Evolutionary conservation across 2,888 invertebrate genomes (phyloP), one percentile per base, ranked within the genome.

Genomic region (Eledona agricola): DNA sequence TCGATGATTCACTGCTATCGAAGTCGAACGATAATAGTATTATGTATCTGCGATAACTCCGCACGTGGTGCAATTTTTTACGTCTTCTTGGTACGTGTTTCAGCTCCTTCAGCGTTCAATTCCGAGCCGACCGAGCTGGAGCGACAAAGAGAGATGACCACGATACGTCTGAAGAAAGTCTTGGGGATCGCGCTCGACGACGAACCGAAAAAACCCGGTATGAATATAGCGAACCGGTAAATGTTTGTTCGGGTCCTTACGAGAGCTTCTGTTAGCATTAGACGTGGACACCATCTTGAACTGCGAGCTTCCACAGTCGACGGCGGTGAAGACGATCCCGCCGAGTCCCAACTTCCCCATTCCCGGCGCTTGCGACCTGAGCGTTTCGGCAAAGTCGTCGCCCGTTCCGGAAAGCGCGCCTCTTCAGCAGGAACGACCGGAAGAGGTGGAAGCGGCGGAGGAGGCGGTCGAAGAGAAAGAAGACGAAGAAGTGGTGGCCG

Each of bases 81-180:
- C n/a, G n/a, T n/a, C n/a, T n/a, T n/a, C n/a, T n/a, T n/a, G n/a
- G n/a, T n/a, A 28, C 53, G 52, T 34, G 20, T 57, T 57, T 13
- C 47, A 69, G 69, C 83, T 65, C 62, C 69, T 26, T 72, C 77
- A 20, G 89, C 89, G 76, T 90, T 90, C 70, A 88, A 87, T 80
- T 88, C 90, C 1, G 90, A 90, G 59, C 91, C 93, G 22, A 93
- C 93, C 7, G 82, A 90, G 51, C 84, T 90, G 32, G 93, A 94
- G 75, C 84, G 89, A 37, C 91, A 93, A 70, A 84, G 94, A 59
- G 94, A 94, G 78, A 92, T 89, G 77, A 84, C 94, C 45, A 90
- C 90, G 61, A 88, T 92, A 70, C 82, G 96, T 62, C 80, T 95
- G 59, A 85, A 89, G 64, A 83, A 89, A 58, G 91, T 90, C 72